phyloP scores from a whole-genome alignment of 2,888 invertebrate species.

The Buathra laborator region DNA sequence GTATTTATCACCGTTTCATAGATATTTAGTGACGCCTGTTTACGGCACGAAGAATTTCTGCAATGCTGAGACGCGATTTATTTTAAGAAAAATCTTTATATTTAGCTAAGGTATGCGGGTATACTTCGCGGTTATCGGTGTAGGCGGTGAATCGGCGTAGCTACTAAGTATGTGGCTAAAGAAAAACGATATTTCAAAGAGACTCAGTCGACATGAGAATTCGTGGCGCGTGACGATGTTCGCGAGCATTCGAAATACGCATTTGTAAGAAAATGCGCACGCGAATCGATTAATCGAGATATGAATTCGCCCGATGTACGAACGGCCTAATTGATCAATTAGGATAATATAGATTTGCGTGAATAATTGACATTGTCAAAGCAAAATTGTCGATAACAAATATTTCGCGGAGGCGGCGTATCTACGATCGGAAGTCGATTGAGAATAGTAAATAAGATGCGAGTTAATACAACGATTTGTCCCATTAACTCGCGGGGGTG shows the following conservation, averaged over 20 bases:
- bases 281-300: too few species aligned
- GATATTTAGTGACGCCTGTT: conserved; percentile 69
- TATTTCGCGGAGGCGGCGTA: not conserved
- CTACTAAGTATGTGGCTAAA: conserved; percentile 49
- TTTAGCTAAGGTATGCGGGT: conserved; percentile 72
- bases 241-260: not conserved
- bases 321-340: too few species aligned
- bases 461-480: conserved; percentile 1
- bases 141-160: conserved; percentile 55
- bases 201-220: conserved; percentile 13
- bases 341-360: too few species aligned
- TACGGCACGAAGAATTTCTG: conserved; percentile 77
- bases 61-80: conserved; percentile 75
- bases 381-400: not conserved
- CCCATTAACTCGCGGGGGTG: not conserved
- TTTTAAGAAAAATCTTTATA: conserved; percentile 78
- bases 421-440: not conserved
- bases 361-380: too few species aligned
- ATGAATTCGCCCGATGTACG: too few species aligned
- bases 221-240: not conserved
- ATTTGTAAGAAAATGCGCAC: not conserved
- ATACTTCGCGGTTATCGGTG: conserved; percentile 47
- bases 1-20: conserved; percentile 58
- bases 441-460: not conserved
- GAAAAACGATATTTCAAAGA: conserved; percentile 42